phyloP scores from a whole-genome alignment of 2,888 invertebrate genomes.

The Punctoribates punctum region DNA sequence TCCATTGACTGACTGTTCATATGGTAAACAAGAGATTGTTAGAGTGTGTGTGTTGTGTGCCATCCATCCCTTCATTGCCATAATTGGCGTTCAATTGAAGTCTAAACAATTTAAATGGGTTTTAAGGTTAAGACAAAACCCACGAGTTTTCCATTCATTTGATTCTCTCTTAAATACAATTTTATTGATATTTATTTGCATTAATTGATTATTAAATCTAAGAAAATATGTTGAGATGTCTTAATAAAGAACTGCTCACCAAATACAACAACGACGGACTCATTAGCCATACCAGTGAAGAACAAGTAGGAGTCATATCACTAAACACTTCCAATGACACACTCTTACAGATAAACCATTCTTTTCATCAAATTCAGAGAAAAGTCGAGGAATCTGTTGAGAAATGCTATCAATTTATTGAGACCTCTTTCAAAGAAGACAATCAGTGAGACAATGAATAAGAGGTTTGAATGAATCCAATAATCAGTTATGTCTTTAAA shows the following conservation, averaged over 20 bases:
- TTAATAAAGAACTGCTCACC: neutral
- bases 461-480: neutral
- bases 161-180: neutral
- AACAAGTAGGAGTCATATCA: conserved; percentile 35
- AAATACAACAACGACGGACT: conserved; percentile 30
- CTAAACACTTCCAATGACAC: neutral
- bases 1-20: no score
- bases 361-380: conserved; percentile 27
- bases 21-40: neutral
- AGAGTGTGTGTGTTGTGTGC: neutral
- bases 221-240: conserved; percentile 31
- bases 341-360: neutral
- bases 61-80: conserved; percentile 15
- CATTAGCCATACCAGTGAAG: conserved; percentile 35
- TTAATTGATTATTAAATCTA: neutral
- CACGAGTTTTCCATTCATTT: conserved; percentile 17
- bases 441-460: conserved; percentile 42
- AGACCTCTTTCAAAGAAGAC: conserved; percentile 29
- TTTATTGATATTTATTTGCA: neutral
- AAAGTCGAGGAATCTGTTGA: conserved; percentile 44
- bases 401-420: conserved; percentile 43
- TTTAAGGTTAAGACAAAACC: conserved; percentile 22
- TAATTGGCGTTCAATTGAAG: conserved; percentile 14
- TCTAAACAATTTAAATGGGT: conserved; percentile 1
- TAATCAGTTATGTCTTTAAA: neutral